Base-by-base conservation (phyloP, 2,888 invertebrate genomes). In the Macaria liturata region DNA sequence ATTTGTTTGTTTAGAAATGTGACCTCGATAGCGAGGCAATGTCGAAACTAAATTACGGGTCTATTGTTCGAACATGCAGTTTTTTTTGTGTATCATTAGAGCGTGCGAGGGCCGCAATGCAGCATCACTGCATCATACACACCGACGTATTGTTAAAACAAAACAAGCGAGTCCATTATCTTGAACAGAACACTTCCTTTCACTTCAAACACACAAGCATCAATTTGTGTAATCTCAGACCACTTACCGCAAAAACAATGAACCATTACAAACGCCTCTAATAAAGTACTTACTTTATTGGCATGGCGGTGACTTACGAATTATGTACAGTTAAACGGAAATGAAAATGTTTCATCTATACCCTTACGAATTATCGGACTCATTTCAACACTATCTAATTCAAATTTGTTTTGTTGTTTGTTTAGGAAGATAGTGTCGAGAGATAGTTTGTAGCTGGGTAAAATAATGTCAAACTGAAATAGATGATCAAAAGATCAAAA, bases 201-300 rank as follows among this genome's bases (percentile, higher is more conserved):
- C 84, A 83, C 86, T 83, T 76, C 75, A 76, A 81, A 79, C 78
- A 78, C 70, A 79, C 76, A 74, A 75, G 76, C 78, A 80, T 79
- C 82, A 80, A 84, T 84, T 83, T 81, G 79, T 80, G 83, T 81
- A 84, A 85, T 83, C 81, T 79, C 74, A 74, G 74, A 71, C 75
- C 82, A 81, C 81, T 85, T 84, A 83, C 77, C 68, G 74, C 79
- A 79, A 81, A 84, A 83, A 86, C 86, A 86, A 86, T 86, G 84
- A 83, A 79, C 82, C 80, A 84, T 84, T 82, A 81, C 76, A 76
- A 67, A 76, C 75, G 71, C 74, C 76, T 74, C 70, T 52, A 34
- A 52, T 55, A 43, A 42, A 52, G 55, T 55, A 55, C 49, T 9
- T 40, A 45, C 46, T n/a, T 49, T 55, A 55, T 32, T 9, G 44